Evolutionary conservation across 2,113 vertebrate species (phyloP).

Genomic region (Serinus canaria): DNA sequence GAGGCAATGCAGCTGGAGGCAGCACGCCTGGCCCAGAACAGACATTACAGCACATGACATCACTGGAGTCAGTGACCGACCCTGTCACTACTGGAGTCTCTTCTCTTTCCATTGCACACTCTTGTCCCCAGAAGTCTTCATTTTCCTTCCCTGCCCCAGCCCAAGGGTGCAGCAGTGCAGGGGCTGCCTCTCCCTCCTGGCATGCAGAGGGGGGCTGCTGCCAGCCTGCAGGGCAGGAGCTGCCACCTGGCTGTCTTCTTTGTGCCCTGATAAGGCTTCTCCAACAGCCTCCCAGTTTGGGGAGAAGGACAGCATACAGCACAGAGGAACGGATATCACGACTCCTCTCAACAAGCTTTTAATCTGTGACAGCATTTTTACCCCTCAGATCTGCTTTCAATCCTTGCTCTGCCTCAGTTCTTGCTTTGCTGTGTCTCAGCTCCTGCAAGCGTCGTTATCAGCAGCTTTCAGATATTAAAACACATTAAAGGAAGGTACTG

Average conservation of each 20-base stretch:
- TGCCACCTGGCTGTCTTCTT: neutral
- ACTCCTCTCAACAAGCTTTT: neutral
- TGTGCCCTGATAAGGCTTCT: neutral
- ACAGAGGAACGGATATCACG: neutral
- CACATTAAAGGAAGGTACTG: neutral
- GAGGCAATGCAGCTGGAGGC: neutral
- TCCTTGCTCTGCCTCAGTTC: neutral
- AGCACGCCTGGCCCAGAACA: accelerated
- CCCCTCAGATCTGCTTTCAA: neutral
- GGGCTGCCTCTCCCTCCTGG: neutral
- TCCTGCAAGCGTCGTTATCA: accelerated
- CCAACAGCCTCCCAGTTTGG: neutral
- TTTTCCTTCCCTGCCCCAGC: neutral
- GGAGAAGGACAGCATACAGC: neutral
- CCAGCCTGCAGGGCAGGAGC: neutral
- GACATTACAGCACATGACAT: neutral
- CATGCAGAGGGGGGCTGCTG: neutral
- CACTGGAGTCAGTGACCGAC: neutral
- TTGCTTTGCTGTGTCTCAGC: neutral
- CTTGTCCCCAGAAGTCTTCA: neutral
- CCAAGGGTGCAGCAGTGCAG: neutral
- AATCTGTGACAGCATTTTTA: neutral
- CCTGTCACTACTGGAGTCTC: neutral
- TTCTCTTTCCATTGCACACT: neutral
- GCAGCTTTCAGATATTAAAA: neutral